Base-by-base conservation (phyloP, 2,888 invertebrate genomes). In the Hirtodrosophila trivittata region DNA sequence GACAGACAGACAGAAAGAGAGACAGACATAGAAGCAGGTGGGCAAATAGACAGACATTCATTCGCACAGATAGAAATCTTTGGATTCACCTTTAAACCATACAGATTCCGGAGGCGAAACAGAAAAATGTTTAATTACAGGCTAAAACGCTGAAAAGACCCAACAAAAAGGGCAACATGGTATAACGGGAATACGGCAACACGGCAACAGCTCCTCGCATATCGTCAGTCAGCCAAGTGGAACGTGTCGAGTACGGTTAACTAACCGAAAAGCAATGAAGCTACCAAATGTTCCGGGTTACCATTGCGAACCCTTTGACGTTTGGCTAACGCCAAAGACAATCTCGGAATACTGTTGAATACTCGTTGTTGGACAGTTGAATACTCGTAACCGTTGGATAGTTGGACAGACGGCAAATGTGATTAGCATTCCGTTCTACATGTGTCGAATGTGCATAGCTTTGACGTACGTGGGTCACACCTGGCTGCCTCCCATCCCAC, bases 161-260 rank as follows among this genome's bases (percentile, higher is more conserved):
- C 10, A 30, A 30, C 30, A n/a, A 30, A 30, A 41, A 41, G 10
- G 25, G 26, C 50, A 62, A 50, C 68, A 55, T n/a, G n/a, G n/a
- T n/a, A n/a, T n/a, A n/a, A n/a, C 42, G 51, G 69, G 37, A 56
- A 68, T 56, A 49, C 51, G 45, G 38, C 26, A 43, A 25, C 18
- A 21, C 18, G 18, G 49, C 58, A 50, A 25, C 46, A 54, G 43
- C 60, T 50, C 58, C 62, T n/a, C 81, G 66, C 80, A 84, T 80
- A 21, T 1, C 30, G 9, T 30, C 8, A 67, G 50, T 62, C 57
- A 73, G 58, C 86, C 77, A 62, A 66, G 67, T 58, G 73, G 66
- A 80, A 84, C 74, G 77, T 74, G 85, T 73, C 77, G 66, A 77
- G 70, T 74, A 84, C 81, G 77, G 85, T 86, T 80, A 76, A 84